These are phyloP conservation scores for Leptoteleia sp. DNA, from an alignment of 1,140 invertebrate genomes.

Conservation along the genomic window DNA sequence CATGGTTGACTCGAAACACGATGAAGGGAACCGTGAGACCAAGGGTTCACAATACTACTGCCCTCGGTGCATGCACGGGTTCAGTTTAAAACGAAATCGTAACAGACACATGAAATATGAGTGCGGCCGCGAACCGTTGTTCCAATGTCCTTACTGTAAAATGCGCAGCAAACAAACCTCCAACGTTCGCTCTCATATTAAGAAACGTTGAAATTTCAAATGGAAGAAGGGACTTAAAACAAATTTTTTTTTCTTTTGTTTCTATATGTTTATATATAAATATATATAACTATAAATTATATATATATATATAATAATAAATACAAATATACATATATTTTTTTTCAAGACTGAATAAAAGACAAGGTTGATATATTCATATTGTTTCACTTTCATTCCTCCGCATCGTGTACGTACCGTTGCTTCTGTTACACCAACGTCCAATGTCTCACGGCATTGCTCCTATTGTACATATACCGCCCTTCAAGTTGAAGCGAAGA, in stretches of 20 bases:
- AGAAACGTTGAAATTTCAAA: too few species aligned
- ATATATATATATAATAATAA: too few species aligned
- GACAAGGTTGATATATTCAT: conserved; percentile 3
- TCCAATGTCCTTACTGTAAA: conserved; percentile 80
- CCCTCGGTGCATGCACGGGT: conserved; percentile 59
- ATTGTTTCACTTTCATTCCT: conserved; percentile 42
- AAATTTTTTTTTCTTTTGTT: too few species aligned
- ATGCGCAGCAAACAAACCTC: conserved; percentile 71
- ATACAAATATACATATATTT: too few species aligned
- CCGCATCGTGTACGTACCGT: conserved; percentile 19
- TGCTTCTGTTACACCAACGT: conserved; percentile 13
- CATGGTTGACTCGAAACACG: neutral
- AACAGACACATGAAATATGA: conserved; percentile 74
- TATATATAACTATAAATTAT: too few species aligned
- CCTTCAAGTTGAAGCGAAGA: neutral
- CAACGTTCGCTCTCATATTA: conserved; percentile 53
- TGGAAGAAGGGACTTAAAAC: too few species aligned
- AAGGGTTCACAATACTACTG: conserved; percentile 50
- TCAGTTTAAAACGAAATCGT: conserved; percentile 59
- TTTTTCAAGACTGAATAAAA: conserved; percentile 36
- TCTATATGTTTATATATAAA: too few species aligned
- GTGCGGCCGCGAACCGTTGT: conserved; percentile 81
- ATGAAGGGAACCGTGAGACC: neutral
- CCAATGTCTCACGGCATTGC: neutral
- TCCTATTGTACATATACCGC: conserved; percentile 25